These are phyloP conservation scores for Mormyrus proboscirostris DNA, from an alignment of 2,797 vertebrate genomes.

Conservation along the genomic window DNA sequence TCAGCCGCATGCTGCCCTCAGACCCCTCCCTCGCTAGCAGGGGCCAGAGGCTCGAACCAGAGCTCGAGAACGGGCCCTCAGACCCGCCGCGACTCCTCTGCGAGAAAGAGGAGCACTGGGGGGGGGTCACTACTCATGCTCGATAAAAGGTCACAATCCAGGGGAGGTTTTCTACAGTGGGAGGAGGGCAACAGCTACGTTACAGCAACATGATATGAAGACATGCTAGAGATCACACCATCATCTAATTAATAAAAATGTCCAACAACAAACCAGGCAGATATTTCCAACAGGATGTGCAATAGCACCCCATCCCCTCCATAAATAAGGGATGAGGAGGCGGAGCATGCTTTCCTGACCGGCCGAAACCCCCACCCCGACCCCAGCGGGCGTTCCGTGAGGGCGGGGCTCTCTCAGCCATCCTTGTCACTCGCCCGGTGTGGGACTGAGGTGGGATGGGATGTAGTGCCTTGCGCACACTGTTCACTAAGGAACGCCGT, in stretches of 20 bases:
- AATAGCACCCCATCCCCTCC: not conserved
- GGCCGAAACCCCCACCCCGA: not conserved
- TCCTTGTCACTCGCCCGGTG: not conserved
- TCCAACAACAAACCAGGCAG: not conserved
- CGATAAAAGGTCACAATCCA: not conserved
- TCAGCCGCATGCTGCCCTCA: not conserved
- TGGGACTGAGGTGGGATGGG: not conserved
- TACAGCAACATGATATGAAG: not conserved
- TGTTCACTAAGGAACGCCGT: not conserved
- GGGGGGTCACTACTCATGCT: not conserved
- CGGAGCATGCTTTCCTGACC: not conserved
- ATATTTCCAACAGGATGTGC: not conserved
- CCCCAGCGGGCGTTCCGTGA: slow-evolving; percentile 40
- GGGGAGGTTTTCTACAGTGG: not conserved
- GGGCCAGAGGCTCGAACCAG: not conserved
- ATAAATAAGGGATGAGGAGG: slow-evolving; percentile 17
- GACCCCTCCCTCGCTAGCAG: not conserved
- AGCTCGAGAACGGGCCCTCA: not conserved
- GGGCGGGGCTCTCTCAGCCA: slow-evolving; percentile 25
- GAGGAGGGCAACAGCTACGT: not conserved
- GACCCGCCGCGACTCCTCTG: not conserved
- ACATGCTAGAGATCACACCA: not conserved
- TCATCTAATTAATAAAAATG: not conserved
- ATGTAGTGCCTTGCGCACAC: not conserved
- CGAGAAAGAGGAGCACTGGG: not conserved